Percentiles rank a stretch among this genome's conserved stretches.
These are phyloP conservation scores for Campaea margaritaria DNA, from an alignment of 2,888 invertebrate genomes.

Conservation along the genomic window DNA sequence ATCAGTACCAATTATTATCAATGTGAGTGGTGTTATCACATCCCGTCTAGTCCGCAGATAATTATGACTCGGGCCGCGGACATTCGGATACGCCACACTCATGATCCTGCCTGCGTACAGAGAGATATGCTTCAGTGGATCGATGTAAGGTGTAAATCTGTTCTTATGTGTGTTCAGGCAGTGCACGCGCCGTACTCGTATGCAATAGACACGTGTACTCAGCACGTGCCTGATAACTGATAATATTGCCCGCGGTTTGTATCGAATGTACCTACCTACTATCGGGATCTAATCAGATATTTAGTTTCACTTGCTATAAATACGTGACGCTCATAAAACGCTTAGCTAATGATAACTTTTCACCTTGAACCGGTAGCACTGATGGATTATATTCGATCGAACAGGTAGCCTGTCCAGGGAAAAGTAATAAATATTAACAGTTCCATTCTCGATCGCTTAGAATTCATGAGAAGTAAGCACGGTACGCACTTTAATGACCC, in stretches of 20 bases:
- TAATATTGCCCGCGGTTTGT: slow-evolving; percentile 3
- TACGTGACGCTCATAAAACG: too few species aligned
- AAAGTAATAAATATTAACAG: too few species aligned
- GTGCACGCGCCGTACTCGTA: background rate
- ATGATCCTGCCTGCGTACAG: background rate
- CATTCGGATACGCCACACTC: too few species aligned
- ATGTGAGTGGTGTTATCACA: slow-evolving; percentile 8
- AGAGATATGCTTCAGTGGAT: slow-evolving; percentile 3
- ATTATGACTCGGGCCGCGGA: slow-evolving; percentile 12
- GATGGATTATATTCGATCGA: too few species aligned
- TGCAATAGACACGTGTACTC: background rate
- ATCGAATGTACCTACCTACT: background rate
- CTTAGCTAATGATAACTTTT: too few species aligned
- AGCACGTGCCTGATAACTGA: slow-evolving; percentile 15
- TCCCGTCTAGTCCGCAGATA: slow-evolving; percentile 12
- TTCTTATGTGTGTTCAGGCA: background rate
- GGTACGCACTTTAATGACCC: too few species aligned
- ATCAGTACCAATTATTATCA: slow-evolving; percentile 16
- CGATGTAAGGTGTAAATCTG: background rate
- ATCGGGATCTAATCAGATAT: background rate
- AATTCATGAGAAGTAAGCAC: too few species aligned
- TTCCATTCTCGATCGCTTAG: too few species aligned
- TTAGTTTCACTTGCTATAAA: background rate
- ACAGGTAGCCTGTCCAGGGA: too few species aligned
- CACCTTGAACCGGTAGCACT: too few species aligned